Evolutionary conservation across 2,888 invertebrate genomes (phyloP).

Genomic region (Pherbina coryleti): DNA sequence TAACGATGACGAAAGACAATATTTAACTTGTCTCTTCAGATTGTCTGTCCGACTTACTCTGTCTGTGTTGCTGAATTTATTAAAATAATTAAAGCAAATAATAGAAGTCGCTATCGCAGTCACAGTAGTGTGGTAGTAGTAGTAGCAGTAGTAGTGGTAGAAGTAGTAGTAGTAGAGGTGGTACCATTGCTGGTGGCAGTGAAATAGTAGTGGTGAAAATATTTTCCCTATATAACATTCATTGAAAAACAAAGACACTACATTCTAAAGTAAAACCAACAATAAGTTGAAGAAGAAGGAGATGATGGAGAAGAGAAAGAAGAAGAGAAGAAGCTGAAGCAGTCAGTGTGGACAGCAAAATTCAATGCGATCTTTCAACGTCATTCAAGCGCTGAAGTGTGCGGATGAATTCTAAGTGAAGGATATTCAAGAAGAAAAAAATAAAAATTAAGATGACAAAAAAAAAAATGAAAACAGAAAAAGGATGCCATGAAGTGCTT

Average conservation of each 20-base stretch:
- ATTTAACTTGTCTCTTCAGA: constrained; percentile 22
- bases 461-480: background rate
- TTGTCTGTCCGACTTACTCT: background rate
- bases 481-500: background rate
- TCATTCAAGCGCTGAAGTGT: constrained; percentile 7
- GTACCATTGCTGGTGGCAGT: background rate
- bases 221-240: background rate
- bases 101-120: background rate
- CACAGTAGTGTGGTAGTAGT: background rate
- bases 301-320: background rate
- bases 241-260: background rate
- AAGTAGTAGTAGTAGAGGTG: background rate
- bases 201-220: background rate
- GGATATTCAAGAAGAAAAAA: background rate
- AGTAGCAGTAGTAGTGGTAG: background rate
- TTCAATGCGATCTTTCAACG: background rate
- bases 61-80: constrained; percentile 25
- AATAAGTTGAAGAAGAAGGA: background rate
- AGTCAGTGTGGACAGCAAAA: background rate
- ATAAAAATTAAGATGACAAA: background rate
- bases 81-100: constrained; percentile 31
- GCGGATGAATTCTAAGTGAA: constrained; percentile 7
- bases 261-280: background rate
- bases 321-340: background rate
- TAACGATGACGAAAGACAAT: background rate